Evolutionary conservation across 2,113 vertebrate species (phyloP), one percentile per base, ranked within the genome.

Genomic region (Apus apus): DNA sequence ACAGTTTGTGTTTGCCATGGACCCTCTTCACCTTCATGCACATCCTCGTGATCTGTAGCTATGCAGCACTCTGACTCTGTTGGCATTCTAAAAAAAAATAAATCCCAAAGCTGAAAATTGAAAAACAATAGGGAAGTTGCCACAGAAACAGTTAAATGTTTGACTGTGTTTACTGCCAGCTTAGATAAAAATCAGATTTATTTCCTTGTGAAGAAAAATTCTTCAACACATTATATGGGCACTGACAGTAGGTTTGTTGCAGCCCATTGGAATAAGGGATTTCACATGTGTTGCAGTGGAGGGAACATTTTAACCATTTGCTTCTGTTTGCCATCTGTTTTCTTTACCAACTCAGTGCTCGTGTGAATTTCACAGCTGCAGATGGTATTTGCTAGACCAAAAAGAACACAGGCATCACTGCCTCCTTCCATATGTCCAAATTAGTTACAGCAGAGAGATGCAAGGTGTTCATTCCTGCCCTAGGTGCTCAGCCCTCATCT

Each of bases 131-230:
- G 40, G 20, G 53, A 94, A 92, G 83, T 84, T 93, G 50, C 88
- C 67, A 88, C 85, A 96, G 94, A 96, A 97, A 96, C 88, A 90
- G 93, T 94, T 92, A 78, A 96, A 90, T 96, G 90, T 95, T 97
- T 93, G 90, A 89, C 83, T 68, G n/a, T 96, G 36, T 96, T 95
- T 96, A 75, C 90, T 97, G 96, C 80, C 90, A 96, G 83, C 92
- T 95, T 89, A 95, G 94, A 94, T 96, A 97, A 94, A 97, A 92
- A 89, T 95, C 94, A 90, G 65, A 93, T 96, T 92, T 92, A 89
- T 83, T 79, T 94, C 73, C 62, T 68, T 72, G 89, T 51, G 76
- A 78, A 97, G 76, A 92, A 90, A 84, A 93, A 84, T 75, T 92
- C 76, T 90, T 94, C 86, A 87, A 23, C 9, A 34, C 53, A 3